phyloP scores from a whole-genome alignment of 2,113 vertebrate species.

The Ictalurus furcatus region DNA sequence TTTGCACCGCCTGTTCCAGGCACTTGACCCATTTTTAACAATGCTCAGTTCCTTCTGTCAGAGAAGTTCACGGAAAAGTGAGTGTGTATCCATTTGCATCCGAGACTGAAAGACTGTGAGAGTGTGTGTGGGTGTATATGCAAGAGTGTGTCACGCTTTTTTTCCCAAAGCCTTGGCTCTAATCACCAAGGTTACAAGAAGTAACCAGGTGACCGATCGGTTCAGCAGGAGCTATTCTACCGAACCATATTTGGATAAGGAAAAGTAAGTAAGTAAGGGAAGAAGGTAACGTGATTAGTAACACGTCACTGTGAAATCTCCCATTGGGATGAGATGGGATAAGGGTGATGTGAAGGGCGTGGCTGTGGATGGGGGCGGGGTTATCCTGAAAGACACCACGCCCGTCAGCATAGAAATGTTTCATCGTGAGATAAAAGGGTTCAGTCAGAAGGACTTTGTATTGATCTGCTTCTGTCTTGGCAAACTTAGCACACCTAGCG shows the following conservation, averaged over 20 bases:
- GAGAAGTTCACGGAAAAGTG: slow-evolving; percentile 10
- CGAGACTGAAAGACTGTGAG: neutral
- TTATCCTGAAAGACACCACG: neutral
- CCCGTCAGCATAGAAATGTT: neutral
- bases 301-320: neutral
- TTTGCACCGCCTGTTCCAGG: neutral
- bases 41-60: slow-evolving; percentile 10
- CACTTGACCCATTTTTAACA: slow-evolving; percentile 35
- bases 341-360: neutral
- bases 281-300: neutral
- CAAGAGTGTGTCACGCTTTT: neutral
- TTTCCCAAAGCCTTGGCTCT: neutral
- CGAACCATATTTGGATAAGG: neutral
- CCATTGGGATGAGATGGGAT: neutral
- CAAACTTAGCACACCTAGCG: neutral
- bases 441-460: neutral
- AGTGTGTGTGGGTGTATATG: neutral
- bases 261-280: neutral
- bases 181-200: slow-evolving; percentile 27
- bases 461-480: neutral
- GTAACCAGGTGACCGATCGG: slow-evolving; percentile 23
- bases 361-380: neutral
- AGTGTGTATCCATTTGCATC: slow-evolving; percentile 2
- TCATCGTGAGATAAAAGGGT: neutral
- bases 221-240: slow-evolving; percentile 3